Percentiles rank a stretch among this genome's conserved stretches.
Conservation (phyloP, 2,797 vertebrate genomes). For the Halcyon badia region DNA sequence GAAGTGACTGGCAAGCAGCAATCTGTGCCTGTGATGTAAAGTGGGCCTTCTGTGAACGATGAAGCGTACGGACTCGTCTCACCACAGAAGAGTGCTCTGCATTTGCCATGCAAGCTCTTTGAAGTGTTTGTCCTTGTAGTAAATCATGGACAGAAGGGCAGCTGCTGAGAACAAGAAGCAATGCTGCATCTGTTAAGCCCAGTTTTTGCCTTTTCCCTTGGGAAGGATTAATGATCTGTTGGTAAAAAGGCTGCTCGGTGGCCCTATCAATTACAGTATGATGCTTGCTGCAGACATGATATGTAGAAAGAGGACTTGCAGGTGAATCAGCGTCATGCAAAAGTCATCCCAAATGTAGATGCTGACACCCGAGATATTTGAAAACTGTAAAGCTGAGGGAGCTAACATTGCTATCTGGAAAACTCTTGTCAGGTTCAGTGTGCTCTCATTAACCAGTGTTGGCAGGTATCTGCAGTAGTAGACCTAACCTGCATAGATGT, state of each 20-base stretch:
- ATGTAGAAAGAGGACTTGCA: neutral
- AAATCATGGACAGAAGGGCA: neutral
- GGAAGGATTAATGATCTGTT: neutral
- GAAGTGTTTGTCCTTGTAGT: neutral
- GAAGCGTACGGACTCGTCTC: accelerated
- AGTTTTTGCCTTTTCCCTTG: neutral
- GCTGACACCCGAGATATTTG: neutral
- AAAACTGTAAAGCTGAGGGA: neutral
- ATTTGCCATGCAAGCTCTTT: neutral
- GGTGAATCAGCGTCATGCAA: neutral
- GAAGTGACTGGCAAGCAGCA: neutral
- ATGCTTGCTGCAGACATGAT: neutral
- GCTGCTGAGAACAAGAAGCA: neutral
- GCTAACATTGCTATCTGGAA: neutral
- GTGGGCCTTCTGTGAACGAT: neutral
- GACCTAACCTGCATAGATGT: neutral
- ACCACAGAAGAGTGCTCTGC: neutral
- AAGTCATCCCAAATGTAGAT: neutral
- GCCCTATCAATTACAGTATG: neutral
- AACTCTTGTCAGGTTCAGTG: neutral
- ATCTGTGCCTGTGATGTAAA: neutral
- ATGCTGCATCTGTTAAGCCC: neutral
- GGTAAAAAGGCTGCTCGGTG: neutral
- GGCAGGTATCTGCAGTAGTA: neutral
- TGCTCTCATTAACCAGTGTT: neutral